Conservation (phyloP, 2,797 vertebrate species). For the Thamnophis elegans region DNA sequence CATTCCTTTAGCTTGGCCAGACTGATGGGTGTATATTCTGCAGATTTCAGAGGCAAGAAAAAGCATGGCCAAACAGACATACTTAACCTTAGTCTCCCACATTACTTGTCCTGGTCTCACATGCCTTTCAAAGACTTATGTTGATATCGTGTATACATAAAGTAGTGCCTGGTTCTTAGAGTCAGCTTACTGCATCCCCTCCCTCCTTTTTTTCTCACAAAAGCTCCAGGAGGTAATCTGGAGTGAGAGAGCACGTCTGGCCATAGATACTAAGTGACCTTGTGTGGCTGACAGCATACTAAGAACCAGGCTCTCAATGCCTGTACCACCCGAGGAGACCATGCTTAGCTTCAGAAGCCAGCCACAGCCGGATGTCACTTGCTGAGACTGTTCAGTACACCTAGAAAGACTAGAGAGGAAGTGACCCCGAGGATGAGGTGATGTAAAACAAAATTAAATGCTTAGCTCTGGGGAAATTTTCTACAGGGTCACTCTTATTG, state of each 20-base stretch:
- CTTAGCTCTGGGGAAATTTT: not conserved
- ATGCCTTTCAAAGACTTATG: not conserved
- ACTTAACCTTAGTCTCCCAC: no score
- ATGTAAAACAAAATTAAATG: not conserved
- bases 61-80: not conserved
- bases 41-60: accelerated
- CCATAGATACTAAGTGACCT: not conserved
- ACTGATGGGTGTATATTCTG: not conserved
- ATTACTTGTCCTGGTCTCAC: not conserved
- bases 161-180: not conserved
- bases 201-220: not conserved
- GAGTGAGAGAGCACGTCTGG: not conserved
- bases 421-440: not conserved
- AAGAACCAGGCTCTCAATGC: not conserved
- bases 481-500: not conserved
- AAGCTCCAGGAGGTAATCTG: not conserved
- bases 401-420: not conserved
- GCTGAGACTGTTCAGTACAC: not conserved
- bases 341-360: not conserved
- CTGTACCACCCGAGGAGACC: not conserved
- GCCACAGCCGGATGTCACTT: not conserved
- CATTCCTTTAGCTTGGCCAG: not conserved
- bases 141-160: not conserved
- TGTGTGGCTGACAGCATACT: not conserved
- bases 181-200: not conserved